These are phyloP conservation scores for Heterodera schachtii DNA, from an alignment of 1,140 invertebrate species.

Conservation along the genomic window DNA sequence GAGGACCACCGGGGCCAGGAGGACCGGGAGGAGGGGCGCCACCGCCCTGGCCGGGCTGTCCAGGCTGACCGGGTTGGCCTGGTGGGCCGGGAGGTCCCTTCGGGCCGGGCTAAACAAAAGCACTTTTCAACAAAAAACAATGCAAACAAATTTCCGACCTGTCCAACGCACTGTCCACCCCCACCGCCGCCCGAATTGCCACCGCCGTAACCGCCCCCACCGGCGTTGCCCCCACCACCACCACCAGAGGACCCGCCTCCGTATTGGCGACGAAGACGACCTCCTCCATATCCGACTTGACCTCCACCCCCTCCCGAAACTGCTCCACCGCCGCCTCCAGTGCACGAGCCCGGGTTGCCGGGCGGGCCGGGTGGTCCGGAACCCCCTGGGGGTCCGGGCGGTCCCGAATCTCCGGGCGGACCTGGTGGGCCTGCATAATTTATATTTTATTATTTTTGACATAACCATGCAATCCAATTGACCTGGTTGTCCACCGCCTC, in stretches of 20 bases:
- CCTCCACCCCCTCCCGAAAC: neutral
- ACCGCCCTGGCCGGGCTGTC: constrained; percentile 11
- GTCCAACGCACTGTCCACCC: neutral
- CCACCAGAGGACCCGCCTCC: neutral
- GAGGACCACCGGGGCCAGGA: neutral
- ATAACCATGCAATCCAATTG: neutral
- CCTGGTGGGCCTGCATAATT: constrained; percentile 29
- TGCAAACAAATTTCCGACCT: neutral
- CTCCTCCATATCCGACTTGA: neutral
- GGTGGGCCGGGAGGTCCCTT: constrained; percentile 33
- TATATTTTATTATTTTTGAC: neutral
- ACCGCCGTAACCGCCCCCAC: no score
- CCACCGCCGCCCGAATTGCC: no score
- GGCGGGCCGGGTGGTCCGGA: constrained; percentile 35
- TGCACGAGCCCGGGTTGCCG: constrained; percentile 33
- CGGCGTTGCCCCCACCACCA: neutral
- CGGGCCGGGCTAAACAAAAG: constrained; percentile 13
- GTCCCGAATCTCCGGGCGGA: constrained; percentile 39
- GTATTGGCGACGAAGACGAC: neutral
- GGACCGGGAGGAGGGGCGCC: constrained; percentile 23
- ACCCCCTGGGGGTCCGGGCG: constrained; percentile 28
- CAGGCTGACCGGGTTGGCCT: constrained; percentile 27
- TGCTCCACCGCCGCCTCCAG: constrained; percentile 6
- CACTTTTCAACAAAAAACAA: neutral
- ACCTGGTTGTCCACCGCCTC: constrained; percentile 33